Base-by-base conservation (phyloP, 2,113 vertebrate genomes). In the Austrofundulus limnaeus region DNA sequence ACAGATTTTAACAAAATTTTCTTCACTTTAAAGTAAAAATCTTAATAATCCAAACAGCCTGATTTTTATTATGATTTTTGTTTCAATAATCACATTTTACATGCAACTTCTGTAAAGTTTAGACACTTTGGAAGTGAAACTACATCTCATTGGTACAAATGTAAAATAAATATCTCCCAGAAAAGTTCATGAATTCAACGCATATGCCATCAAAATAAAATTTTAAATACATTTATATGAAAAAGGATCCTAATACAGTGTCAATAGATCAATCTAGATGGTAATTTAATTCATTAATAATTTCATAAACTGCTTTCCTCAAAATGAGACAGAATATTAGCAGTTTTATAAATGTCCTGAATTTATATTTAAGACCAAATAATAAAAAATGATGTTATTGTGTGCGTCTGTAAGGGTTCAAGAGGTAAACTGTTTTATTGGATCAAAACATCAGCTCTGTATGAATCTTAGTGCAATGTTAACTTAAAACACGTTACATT, bases 381-480 rank as follows among this genome's bases (percentile, higher is more conserved):
- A 24, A 43, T 34, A 64, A 47, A 64, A 47, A 42, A 56, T 37
- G 42, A 71, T 1, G 2, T 11, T 1, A 28, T 25, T 20, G 3
- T 20, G 43, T 17, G 15, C 6, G n/a, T 3, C 1, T 46, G 19
- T 45, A 38, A 38, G 15, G n/a, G 19, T 11, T 1, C 47, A 20
- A 46, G 48, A 52, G 15, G n/a, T 34, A 34, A 52, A n/a, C 8
- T 5, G 13, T 38, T 21, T 54, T 21, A 3, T 54, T 14, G 0
- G 6, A 7, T 31, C 7, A 24, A 56, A 51, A 2, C 28, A 55
- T 55, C 17, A 37, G 19, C 17, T 45, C 17, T 23, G 61, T 25
- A 55, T 31, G 49, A 4, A 25, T 31, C 12, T n/a, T 12, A 49
- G 31, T 70, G 41, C 49, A n/a, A 62, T 57, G 20, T 46, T 34